Conservation (phyloP, 2,113 vertebrate species). For the Coregonus clupeaformis region DNA sequence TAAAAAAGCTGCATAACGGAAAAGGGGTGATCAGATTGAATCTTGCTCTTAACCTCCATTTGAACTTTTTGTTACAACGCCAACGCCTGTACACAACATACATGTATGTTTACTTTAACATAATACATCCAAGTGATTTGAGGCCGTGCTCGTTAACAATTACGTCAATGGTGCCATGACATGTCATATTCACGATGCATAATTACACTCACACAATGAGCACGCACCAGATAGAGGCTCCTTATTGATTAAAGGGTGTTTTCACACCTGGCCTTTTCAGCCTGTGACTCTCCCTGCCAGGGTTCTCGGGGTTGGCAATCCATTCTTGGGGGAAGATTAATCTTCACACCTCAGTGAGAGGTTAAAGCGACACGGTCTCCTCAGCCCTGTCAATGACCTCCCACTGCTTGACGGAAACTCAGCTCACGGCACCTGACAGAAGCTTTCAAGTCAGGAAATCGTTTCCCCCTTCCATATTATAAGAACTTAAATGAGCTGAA, state of each 20-base stretch:
- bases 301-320: constrained; percentile 3
- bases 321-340: constrained; percentile 46
- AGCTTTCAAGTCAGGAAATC: constrained; percentile 27
- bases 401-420: constrained; percentile 33
- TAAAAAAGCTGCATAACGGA: too few relatives aligned
- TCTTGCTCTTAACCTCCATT: too few relatives aligned
- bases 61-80: too few relatives aligned
- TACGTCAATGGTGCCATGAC: constrained; percentile 43
- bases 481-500: too few relatives aligned
- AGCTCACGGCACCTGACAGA: constrained; percentile 51
- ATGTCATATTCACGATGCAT: constrained; percentile 33
- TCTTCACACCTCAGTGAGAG: constrained; percentile 57
- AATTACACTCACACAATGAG: constrained; percentile 40
- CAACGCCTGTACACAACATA: too few relatives aligned
- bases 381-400: constrained; percentile 39
- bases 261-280: constrained; percentile 40
- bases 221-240: constrained; percentile 37
- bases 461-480: too few relatives aligned
- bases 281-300: neutral
- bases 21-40: too few relatives aligned
- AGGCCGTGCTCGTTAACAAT: constrained; percentile 4
- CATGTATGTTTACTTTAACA: too few relatives aligned
- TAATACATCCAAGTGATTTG: too few relatives aligned
- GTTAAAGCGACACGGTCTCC: constrained; percentile 44
- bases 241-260: constrained; percentile 69